Evolutionary conservation across 2,113 vertebrate genomes (phyloP).

Genomic region (Siniperca chuatsi): DNA sequence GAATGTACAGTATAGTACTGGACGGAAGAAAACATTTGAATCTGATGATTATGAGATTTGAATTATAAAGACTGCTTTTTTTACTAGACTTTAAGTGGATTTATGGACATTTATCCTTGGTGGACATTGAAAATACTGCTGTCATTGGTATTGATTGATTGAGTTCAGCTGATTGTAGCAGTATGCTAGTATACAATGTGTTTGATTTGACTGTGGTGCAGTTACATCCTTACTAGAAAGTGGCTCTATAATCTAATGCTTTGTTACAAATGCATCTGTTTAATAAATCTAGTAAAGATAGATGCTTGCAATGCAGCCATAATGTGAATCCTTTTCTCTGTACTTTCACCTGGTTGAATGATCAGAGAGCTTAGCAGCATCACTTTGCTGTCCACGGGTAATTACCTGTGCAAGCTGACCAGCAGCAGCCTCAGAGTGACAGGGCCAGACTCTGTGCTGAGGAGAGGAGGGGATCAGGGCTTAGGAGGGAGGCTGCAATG

Average conservation of each 20-base stretch:
- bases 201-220: background rate
- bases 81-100: no score
- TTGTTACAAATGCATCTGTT: background rate
- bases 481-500: slow-evolving; percentile 56
- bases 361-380: slow-evolving; percentile 45
- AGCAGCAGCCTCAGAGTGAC: slow-evolving; percentile 37
- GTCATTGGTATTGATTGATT: background rate
- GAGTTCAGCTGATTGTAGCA: background rate
- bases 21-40: no score
- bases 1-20: no score
- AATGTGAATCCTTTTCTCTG: slow-evolving; percentile 9
- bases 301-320: background rate
- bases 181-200: no score
- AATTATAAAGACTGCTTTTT: no score
- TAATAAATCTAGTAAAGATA: background rate
- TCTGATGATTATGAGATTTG: no score
- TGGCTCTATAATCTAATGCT: background rate
- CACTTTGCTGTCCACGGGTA: slow-evolving; percentile 36
- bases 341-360: slow-evolving; percentile 26
- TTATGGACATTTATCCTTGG: background rate
- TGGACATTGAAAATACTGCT: background rate
- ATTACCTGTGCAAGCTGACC: slow-evolving; percentile 62
- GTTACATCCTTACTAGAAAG: background rate
- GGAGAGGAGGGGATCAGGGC: slow-evolving; percentile 53
- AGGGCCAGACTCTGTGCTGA: slow-evolving; percentile 22